Evolutionary conservation across 2,888 invertebrate genomes (phyloP), one percentile per base, ranked within the genome.

Genomic region (Hypselothyrea guttata): DNA sequence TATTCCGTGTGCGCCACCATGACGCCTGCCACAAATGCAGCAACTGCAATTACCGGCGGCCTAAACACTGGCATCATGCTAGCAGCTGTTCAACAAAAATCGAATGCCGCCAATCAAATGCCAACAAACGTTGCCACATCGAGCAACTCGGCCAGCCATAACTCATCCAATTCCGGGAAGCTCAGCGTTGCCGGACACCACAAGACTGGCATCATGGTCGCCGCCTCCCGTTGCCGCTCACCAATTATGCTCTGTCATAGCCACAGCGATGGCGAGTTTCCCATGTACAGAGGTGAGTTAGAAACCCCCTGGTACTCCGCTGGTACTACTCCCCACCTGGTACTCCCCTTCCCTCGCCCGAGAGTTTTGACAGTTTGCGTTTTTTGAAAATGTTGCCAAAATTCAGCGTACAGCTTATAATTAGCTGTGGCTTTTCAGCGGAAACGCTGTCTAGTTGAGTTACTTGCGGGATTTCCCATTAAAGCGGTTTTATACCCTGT

Each of bases 201-300:
- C 49, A 82, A 76, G 52, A 73, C 83, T 1, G 86, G 87, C 49
- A 79, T 76, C 46, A 48, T 75, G 60, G 81, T 86, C 7, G 86
- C 81, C 90, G 92, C 88, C 33, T 92, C 92, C 88, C 92, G 92
- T 90, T 92, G 92, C 89, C 92, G 92, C 90, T 93, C 92, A 90
- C 93, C 93, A 89, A 95, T 95, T 93, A 94, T 95, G 94, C 92
- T 95, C 89, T 95, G 95, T 75, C 95, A 95, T 91, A 95, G 95
- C 89, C 94, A 94, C 91, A 95, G 95, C 90, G 95, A 95, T 89
- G 94, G 95, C 87, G 95, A 95, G 91, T 95, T 95, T 91, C 95
- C 95, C 86, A 93, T 95, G 90, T 95, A 95, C 90, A 92, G 93
- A 94, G 95, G 95, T 95, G 92, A 81, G 87, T 79, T 12, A n/a